phyloP scores from a whole-genome alignment of 2,888 invertebrate genomes.

The Drosophila monieri region DNA sequence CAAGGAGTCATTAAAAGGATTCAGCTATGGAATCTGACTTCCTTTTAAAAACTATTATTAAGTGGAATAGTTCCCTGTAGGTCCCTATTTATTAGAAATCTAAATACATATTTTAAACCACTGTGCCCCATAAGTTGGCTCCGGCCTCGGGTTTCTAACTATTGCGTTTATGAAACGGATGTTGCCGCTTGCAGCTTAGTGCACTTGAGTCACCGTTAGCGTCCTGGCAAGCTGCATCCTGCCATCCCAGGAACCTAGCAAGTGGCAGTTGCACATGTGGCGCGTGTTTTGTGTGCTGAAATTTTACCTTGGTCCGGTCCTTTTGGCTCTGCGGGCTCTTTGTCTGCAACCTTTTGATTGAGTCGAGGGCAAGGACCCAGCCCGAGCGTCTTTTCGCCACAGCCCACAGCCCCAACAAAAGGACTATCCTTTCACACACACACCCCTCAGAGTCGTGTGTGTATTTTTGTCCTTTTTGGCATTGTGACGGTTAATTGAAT shows the following conservation, averaged over 20 bases:
- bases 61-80: background rate
- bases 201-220: constrained; percentile 78
- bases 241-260: constrained; percentile 21
- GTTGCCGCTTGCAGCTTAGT: constrained; percentile 79
- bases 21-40: background rate
- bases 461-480: constrained; percentile 40
- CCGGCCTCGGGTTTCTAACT: constrained; percentile 17
- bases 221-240: constrained; percentile 56
- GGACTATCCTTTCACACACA: constrained; percentile 29
- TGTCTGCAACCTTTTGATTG: constrained; percentile 29
- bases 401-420: constrained; percentile 48
- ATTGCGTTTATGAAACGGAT: constrained; percentile 77
- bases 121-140: constrained; percentile 6
- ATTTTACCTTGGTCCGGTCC: constrained; percentile 48
- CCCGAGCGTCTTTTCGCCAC: constrained; percentile 53
- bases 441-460: constrained; percentile 1
- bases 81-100: background rate
- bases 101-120: background rate
- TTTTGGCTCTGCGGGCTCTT: constrained; percentile 14
- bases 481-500: constrained; percentile 74
- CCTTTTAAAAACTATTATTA: background rate
- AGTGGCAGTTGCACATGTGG: constrained; percentile 32
- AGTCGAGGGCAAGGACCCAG: constrained; percentile 73
- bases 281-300: constrained; percentile 52
- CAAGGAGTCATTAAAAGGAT: background rate